Evolutionary conservation across 1,140 invertebrate species (phyloP).

Genomic region (Diprion similis): DNA sequence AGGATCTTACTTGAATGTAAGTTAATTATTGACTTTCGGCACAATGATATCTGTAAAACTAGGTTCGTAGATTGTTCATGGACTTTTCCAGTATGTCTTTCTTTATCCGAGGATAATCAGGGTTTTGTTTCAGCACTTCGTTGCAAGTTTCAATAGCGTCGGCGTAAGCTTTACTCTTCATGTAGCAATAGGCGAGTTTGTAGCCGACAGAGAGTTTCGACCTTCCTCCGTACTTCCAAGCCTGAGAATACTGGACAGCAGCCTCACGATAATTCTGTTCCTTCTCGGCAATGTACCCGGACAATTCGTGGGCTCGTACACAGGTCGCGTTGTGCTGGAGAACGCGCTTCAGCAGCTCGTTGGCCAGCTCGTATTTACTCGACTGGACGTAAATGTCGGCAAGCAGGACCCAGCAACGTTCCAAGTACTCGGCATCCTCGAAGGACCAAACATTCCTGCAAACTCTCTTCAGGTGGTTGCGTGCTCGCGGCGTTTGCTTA

Average conservation of each 20-base stretch:
- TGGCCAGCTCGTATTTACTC: slow-evolving; percentile 86
- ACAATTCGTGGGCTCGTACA: slow-evolving; percentile 88
- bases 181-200: slow-evolving; percentile 89
- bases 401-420: slow-evolving; percentile 91
- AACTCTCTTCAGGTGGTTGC: slow-evolving; percentile 91
- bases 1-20: too few species aligned
- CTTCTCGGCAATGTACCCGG: slow-evolving; percentile 89
- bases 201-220: slow-evolving; percentile 87
- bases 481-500: slow-evolving; percentile 89
- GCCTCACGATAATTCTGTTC: slow-evolving; percentile 92
- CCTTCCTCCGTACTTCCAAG: slow-evolving; percentile 84
- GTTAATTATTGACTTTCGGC: too few species aligned
- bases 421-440: slow-evolving; percentile 94
- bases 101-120: slow-evolving; percentile 89
- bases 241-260: slow-evolving; percentile 80
- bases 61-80: slow-evolving; percentile 81
- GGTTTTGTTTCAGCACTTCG: slow-evolving; percentile 79
- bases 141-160: slow-evolving; percentile 87
- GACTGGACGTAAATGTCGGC: slow-evolving; percentile 92
- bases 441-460: slow-evolving; percentile 89
- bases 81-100: slow-evolving; percentile 96
- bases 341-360: slow-evolving; percentile 80
- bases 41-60: slow-evolving; percentile 22
- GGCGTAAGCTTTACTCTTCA: slow-evolving; percentile 90
- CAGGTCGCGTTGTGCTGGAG: slow-evolving; percentile 91